Percentiles rank a stretch among this genome's conserved stretches.
These are phyloP conservation scores for Coenonympha arcania DNA, from an alignment of 2,888 invertebrate genomes.

Conservation along the genomic window DNA sequence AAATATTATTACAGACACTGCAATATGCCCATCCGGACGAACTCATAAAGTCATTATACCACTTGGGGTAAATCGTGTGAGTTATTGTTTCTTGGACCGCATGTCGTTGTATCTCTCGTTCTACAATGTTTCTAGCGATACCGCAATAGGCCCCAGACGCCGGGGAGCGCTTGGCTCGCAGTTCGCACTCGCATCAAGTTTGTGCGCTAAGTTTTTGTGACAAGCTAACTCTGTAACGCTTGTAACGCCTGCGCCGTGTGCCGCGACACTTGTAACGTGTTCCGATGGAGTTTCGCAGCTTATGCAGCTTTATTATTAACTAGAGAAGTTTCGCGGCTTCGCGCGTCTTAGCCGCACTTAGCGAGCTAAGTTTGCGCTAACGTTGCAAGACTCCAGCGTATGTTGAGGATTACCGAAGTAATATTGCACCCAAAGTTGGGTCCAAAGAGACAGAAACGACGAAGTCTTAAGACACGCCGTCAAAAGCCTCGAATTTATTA, in stretches of 20 bases:
- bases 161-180: constrained; percentile 30
- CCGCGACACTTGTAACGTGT: constrained; percentile 35
- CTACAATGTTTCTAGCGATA: constrained; percentile 8
- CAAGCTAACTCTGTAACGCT: constrained; percentile 45
- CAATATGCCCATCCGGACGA: too few species aligned
- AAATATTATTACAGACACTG: too few species aligned
- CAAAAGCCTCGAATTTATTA: too few species aligned
- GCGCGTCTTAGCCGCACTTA: constrained; percentile 18
- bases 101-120: background rate
- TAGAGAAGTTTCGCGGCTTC: constrained; percentile 25
- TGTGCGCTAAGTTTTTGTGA: constrained; percentile 56
- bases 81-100: too few species aligned
- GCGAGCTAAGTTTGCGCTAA: background rate
- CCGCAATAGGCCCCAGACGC: constrained; percentile 18
- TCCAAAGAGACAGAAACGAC: too few species aligned
- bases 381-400: background rate
- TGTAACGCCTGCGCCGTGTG: constrained; percentile 33
- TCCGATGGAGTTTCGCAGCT: constrained; percentile 33
- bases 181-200: constrained; percentile 29
- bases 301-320: constrained; percentile 32
- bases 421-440: background rate
- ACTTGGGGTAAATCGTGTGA: too few species aligned
- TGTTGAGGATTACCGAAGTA: background rate
- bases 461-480: background rate
- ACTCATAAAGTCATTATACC: too few species aligned